These are phyloP conservation scores for Azorinus chamasolen DNA, from an alignment of 2,888 invertebrate species.

Conservation along the genomic window DNA sequence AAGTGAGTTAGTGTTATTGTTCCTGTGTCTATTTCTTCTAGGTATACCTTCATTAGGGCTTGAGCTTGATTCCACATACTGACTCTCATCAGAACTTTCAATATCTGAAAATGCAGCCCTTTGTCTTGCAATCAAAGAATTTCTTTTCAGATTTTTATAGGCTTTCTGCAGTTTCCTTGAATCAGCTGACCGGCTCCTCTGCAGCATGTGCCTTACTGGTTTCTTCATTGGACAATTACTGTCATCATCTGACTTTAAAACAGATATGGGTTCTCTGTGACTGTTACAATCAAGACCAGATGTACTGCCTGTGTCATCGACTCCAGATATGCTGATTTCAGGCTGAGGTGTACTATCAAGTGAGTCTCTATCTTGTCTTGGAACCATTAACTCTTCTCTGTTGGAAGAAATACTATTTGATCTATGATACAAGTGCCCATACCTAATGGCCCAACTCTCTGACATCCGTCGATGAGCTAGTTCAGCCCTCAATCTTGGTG, in stretches of 20 bases:
- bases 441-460: neutral
- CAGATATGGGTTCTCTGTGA: too few relatives aligned
- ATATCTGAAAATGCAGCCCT: constrained; percentile 40
- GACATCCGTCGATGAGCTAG: neutral
- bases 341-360: too few relatives aligned
- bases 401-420: neutral
- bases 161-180: constrained; percentile 11
- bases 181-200: constrained; percentile 44
- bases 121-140: constrained; percentile 6
- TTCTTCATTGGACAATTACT: neutral
- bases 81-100: constrained; percentile 36
- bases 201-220: neutral
- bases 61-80: neutral
- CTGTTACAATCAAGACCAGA: too few relatives aligned
- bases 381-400: too few relatives aligned
- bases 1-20: constrained; percentile 3
- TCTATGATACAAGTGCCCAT: neutral
- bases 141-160: constrained; percentile 6
- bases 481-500: too few relatives aligned
- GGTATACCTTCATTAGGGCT: neutral
- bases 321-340: too few relatives aligned
- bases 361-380: too few relatives aligned
- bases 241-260: too few relatives aligned
- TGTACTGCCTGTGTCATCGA: too few relatives aligned
- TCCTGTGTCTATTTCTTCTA: neutral